Evolutionary conservation across 2,888 invertebrate genomes (phyloP).

Genomic region (Megaustenia siamemsis): DNA sequence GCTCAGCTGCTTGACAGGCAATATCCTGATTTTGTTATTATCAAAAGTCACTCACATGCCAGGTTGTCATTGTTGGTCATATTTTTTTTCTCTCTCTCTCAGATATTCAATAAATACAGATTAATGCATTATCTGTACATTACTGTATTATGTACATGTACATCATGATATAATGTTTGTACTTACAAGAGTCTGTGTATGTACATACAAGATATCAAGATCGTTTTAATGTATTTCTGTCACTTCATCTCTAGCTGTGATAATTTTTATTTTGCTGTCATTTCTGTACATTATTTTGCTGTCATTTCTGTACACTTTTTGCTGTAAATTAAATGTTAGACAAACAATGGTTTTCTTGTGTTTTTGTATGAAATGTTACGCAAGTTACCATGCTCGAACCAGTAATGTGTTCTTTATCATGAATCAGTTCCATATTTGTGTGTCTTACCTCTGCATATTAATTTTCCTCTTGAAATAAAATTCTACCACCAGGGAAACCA

Average conservation of each 20-base stretch:
- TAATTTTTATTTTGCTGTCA: not conserved
- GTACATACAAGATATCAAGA: constrained; percentile 13
- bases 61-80: not conserved
- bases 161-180: constrained; percentile 17
- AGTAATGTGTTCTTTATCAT: too few relatives aligned
- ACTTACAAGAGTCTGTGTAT: constrained; percentile 1
- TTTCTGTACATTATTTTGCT: too few relatives aligned
- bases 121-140: not conserved
- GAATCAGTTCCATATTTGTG: too few relatives aligned
- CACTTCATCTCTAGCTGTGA: constrained; percentile 26
- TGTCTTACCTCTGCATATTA: too few relatives aligned
- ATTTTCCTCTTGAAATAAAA: too few relatives aligned
- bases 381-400: too few relatives aligned
- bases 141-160: not conserved
- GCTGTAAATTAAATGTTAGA: too few relatives aligned
- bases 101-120: not conserved
- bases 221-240: not conserved
- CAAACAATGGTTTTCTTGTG: too few relatives aligned
- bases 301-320: too few relatives aligned
- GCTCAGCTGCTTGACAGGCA: not conserved
- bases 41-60: not conserved
- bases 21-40: not conserved
- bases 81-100: not conserved
- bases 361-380: too few relatives aligned
- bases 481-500: too few relatives aligned